Base-by-base conservation (phyloP, 1,140 invertebrate genomes). In the Himalopsyche phryganea region DNA sequence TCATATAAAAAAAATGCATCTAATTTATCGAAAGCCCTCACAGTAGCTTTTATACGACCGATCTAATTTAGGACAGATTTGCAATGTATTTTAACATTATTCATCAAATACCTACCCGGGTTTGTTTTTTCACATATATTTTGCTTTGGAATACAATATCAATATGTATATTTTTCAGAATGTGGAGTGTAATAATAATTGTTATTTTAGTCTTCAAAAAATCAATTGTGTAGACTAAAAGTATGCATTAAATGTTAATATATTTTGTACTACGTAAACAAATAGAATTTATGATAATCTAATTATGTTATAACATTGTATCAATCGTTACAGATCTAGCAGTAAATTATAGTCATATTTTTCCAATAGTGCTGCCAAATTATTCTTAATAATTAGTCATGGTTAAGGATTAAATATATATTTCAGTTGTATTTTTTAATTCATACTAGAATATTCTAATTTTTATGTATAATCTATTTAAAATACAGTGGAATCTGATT, bases 361-460 rank as follows among this genome's bases (percentile, higher is more conserved):
- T 64, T 64, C 58, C 62, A 64, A 64, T 64, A 64, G 62, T 35
- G 62, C 62, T 64, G 62, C 62, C 62, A 64, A 64, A 64, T 64
- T 60, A 64, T 60, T 57, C 50, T 60, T 63, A 64, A 60, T 57
- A 60, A 32, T 52, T 63, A 63, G 52, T 51, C 36, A 48, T 58
- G 46, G 50, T 49, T 52, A 50, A 59, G 51, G 46, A 17, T 49
- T 51, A 56, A 56, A 63, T 53, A 51, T 33, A 51, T 54, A 55
- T 50, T 64, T 58, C 36, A 60, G 60, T 53, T 64, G 54, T 64
- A 63, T 60, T 59, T 58, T 60, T 64, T 54, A 64, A 64, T 64
- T 60, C 58, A 44, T 53, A 53, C 42, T 64, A 64, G 61, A 54
- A 58, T 51, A 54, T 48, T 58, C 46, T 59, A 46, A 58, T 63